These are phyloP conservation scores for human DNA, from an alignment of 2,113 vertebrate species.

Conservation along the genomic window GRCh38 chr21:20007501-20008000, in stretches of 20 bases:
- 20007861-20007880: not conserved
- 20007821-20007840: not conserved
- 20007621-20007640: not conserved
- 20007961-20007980: constrained; percentile 54
- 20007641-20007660: not conserved
- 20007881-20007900: not conserved
- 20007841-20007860: not conserved
- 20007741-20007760: not conserved
- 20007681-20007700: accelerated
- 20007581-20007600: not conserved
- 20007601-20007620: not conserved
- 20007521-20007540: not conserved
- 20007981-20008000: constrained; percentile 44
- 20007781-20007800: not conserved
- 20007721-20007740: not conserved
- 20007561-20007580: not conserved
- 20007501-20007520: not conserved
- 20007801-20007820: not conserved
- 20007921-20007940: constrained; percentile 42
- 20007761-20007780: not conserved
- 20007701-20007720: no score
- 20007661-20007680: not conserved
- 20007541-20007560: not conserved
- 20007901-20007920: not conserved
- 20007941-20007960: constrained; percentile 58